phyloP scores from a whole-genome alignment of 2,888 invertebrate species.

The Molanna angustata region DNA sequence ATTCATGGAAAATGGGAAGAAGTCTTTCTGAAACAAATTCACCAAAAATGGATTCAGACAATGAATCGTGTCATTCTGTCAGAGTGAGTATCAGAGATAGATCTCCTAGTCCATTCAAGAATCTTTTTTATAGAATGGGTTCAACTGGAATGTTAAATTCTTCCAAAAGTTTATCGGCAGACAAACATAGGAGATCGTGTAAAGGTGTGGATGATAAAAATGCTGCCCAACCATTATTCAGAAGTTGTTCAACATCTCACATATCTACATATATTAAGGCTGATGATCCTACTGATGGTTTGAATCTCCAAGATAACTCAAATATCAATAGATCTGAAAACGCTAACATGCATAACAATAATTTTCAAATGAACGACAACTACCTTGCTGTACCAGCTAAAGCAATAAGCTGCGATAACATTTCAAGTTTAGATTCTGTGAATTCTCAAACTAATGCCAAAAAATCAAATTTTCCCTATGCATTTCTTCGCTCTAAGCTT shows the following conservation, averaged over 20 bases:
- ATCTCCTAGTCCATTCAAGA: slow-evolving; percentile 66
- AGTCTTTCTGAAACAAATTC: slow-evolving; percentile 52
- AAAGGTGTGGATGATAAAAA: slow-evolving; percentile 47
- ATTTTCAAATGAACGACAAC: slow-evolving; percentile 43
- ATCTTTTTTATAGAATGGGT: slow-evolving; percentile 72
- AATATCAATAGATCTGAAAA: slow-evolving; percentile 42
- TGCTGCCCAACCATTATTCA: slow-evolving; percentile 56
- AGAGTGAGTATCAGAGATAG: slow-evolving; percentile 53
- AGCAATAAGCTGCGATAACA: slow-evolving; percentile 71
- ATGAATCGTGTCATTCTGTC: slow-evolving; percentile 43
- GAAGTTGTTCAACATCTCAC: slow-evolving; percentile 76
- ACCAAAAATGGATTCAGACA: slow-evolving; percentile 48
- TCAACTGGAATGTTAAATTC: slow-evolving; percentile 73
- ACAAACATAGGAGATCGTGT: slow-evolving; percentile 41
- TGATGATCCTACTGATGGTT: slow-evolving; percentile 77
- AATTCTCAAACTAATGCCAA: slow-evolving; percentile 27
- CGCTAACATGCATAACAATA: slow-evolving; percentile 42
- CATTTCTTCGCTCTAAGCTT: slow-evolving; percentile 71
- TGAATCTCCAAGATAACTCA: slow-evolving; percentile 59
- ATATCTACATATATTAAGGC: slow-evolving; percentile 73
- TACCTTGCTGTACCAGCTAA: slow-evolving; percentile 55
- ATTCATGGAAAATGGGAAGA: slow-evolving; percentile 57
- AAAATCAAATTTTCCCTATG: slow-evolving; percentile 64
- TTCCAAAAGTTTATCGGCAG: slow-evolving; percentile 49
- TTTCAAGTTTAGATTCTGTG: slow-evolving; percentile 58